Evolutionary conservation across 2,113 vertebrate genomes (phyloP).

Genomic region (Pica pica): DNA sequence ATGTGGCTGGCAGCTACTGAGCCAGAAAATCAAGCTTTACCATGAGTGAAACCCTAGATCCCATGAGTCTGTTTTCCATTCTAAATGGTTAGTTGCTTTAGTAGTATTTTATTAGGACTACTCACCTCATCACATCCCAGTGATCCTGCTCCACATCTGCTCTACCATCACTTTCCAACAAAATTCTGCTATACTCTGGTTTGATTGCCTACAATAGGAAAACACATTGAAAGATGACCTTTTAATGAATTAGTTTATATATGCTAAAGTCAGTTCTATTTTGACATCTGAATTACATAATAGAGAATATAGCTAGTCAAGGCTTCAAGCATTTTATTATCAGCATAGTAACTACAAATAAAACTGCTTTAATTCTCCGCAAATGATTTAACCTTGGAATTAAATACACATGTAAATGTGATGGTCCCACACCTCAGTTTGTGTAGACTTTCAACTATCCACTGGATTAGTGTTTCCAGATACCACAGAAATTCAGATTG

Average conservation of each 20-base stretch:
- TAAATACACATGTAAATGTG: background rate
- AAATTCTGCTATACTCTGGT: background rate
- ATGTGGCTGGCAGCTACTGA: conserved; percentile 1
- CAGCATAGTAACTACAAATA: background rate
- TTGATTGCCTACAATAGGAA: background rate
- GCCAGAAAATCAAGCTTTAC: conserved; percentile 45
- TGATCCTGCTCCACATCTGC: background rate
- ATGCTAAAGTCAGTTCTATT: background rate
- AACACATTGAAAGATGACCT: background rate
- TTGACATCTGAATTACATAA: background rate
- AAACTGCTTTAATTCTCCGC: background rate
- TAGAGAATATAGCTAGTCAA: background rate
- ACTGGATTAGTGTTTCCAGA: background rate
- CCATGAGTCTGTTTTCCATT: conserved; percentile 11
- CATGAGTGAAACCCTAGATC: conserved; percentile 6
- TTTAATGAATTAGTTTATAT: background rate
- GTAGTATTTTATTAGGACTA: background rate
- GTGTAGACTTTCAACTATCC: background rate
- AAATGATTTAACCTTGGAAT: background rate
- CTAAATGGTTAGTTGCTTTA: background rate
- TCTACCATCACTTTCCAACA: background rate
- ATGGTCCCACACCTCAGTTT: background rate
- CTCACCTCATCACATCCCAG: background rate
- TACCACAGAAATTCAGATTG: background rate
- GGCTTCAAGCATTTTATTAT: background rate